These are phyloP conservation scores for Nowickia ferox DNA, from an alignment of 2,888 invertebrate genomes.

Conservation along the genomic window DNA sequence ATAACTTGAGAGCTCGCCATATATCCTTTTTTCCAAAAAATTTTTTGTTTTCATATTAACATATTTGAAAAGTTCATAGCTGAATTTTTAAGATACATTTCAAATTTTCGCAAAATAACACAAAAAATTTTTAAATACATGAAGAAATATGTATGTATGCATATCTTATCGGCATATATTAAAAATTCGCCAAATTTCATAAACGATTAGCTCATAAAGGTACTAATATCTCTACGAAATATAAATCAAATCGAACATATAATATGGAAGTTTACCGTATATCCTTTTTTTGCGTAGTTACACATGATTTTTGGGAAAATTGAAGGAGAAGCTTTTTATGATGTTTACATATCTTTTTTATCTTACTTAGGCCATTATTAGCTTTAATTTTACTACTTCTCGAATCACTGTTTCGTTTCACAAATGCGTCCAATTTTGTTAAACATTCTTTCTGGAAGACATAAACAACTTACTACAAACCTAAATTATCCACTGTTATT, in stretches of 20 bases:
- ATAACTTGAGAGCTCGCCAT: neutral
- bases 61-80: no score
- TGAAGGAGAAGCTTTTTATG: neutral
- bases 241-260: neutral
- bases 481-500: neutral
- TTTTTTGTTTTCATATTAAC: neutral
- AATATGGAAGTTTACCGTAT: neutral
- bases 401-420: neutral
- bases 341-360: neutral
- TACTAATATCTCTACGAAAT: no score
- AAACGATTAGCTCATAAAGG: no score
- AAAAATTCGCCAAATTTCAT: no score
- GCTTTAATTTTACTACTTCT: neutral
- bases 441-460: neutral
- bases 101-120: no score
- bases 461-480: neutral
- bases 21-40: constrained; percentile 1
- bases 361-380: neutral
- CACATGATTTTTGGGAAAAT: neutral
- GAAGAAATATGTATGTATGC: no score
- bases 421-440: constrained; percentile 13
- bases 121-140: no score
- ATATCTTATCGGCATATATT: no score
- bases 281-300: neutral
- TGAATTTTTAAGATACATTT: no score